Conservation (phyloP, 1,140 invertebrate genomes). For the Drosophila bifasciata region DNA sequence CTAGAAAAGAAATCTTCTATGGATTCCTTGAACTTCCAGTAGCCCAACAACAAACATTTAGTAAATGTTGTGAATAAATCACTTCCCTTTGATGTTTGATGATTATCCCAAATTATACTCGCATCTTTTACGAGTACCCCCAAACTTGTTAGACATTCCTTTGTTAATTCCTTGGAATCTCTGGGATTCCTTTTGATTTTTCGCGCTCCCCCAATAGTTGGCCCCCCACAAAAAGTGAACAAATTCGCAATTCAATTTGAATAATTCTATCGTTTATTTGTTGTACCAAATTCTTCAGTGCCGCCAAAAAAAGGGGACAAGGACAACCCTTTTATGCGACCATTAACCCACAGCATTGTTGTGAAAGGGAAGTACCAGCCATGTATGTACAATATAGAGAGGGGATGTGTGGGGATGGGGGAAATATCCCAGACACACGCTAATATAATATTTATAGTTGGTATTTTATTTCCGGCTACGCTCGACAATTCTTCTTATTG, state of each 20-base stretch:
- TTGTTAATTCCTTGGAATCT: constrained; percentile 23
- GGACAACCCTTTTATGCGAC: constrained; percentile 69
- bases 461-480: constrained; percentile 70
- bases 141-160: too few species aligned
- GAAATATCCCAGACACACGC: constrained; percentile 23
- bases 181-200: constrained; percentile 4
- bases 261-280: constrained; percentile 39
- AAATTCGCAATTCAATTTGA: constrained; percentile 62
- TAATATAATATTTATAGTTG: constrained; percentile 80
- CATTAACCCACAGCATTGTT: constrained; percentile 39
- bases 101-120: too few species aligned
- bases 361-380: constrained; percentile 9
- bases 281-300: constrained; percentile 22
- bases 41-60: too few species aligned
- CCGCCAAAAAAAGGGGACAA: constrained; percentile 43
- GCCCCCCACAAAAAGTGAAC: constrained; percentile 19
- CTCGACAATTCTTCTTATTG: constrained; percentile 50
- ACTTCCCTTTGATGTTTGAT: not conserved
- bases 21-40: too few species aligned
- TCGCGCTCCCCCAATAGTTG: too few species aligned
- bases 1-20: too few species aligned
- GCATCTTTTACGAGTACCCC: too few species aligned
- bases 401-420: constrained; percentile 1
- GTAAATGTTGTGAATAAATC: too few species aligned
- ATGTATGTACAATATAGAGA: too few species aligned